Evolutionary conservation across 2,888 invertebrate species (phyloP), one percentile per base, ranked within the genome.

Genomic region (Aproaerema taeniolella): DNA sequence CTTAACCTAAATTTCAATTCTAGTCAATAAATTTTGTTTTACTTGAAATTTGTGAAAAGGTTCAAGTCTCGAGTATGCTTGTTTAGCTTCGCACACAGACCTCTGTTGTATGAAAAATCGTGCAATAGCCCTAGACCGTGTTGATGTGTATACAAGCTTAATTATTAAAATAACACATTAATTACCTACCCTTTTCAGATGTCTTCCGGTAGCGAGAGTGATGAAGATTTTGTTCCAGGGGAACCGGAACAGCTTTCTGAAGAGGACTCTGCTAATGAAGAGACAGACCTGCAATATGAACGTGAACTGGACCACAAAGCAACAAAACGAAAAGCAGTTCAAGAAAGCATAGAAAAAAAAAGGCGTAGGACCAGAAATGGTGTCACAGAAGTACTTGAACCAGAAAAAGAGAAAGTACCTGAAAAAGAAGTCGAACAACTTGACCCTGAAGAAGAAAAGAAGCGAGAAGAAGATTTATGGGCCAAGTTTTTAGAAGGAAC

Each of bases 401-500:
- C 62, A 6, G 78, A 83, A 42, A 63, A 70, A 39, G 61, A 62
- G 39, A 44, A 53, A 41, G 46, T 43, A 36, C 48, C 32, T 10
- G 68, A 76, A 41, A 44, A 52, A 41, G 46, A 43, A 37, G 48
- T 31, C 10, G 68, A 76, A 41, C 63, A 66, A 45, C 31, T 67
- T 12, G 72, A 88, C 34, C 89, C 89, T 37, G 91, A 90, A 58
- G 90, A 91, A 45, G 88, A 90, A 50, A 93, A 94, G 61, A 91
- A 92, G 53, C 88, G 88, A 53, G 91, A 91, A 30, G 94, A 94
- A 58, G 91, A 92, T 39, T 72, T 95, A 9, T 95, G 95, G 95
- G 93, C 93, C 15, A 92, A 90, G 70, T 94, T 94, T 62, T 85
- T 93, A 58, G 91, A 91, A 64, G 93, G 92, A 53, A 91, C 92